phyloP scores from a whole-genome alignment of 2,113 vertebrate genomes.

The Thunnus thynnus region DNA sequence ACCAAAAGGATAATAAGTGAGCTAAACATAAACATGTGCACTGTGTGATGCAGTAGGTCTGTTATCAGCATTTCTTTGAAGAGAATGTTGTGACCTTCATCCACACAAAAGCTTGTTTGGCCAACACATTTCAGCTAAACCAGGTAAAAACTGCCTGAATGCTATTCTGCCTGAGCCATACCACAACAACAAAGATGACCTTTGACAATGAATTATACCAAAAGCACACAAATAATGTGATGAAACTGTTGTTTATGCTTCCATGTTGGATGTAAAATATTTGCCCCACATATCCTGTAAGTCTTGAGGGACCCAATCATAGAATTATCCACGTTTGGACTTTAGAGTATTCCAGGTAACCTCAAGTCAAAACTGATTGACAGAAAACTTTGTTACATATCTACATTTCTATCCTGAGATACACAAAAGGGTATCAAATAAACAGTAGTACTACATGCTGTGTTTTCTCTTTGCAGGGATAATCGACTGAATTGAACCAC shows the following conservation, averaged over 20 bases:
- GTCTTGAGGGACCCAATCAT: background rate
- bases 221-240: background rate
- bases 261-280: background rate
- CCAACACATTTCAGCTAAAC: background rate
- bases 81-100: background rate
- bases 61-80: background rate
- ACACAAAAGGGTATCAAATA: background rate
- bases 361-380: background rate
- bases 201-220: slow-evolving; percentile 2
- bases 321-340: background rate
- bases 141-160: background rate
- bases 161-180: background rate
- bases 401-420: background rate
- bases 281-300: background rate
- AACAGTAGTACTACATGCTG: background rate
- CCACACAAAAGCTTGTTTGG: background rate
- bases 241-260: background rate
- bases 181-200: too few relatives aligned
- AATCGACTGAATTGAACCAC: background rate
- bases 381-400: background rate
- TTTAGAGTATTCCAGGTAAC: background rate
- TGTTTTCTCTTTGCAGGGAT: slow-evolving; percentile 46
- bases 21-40: background rate
- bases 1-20: slow-evolving; percentile 9
- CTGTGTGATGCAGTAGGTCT: background rate